phyloP scores from a whole-genome alignment of 1,140 invertebrate species.

The Drosophila seguyi region DNA sequence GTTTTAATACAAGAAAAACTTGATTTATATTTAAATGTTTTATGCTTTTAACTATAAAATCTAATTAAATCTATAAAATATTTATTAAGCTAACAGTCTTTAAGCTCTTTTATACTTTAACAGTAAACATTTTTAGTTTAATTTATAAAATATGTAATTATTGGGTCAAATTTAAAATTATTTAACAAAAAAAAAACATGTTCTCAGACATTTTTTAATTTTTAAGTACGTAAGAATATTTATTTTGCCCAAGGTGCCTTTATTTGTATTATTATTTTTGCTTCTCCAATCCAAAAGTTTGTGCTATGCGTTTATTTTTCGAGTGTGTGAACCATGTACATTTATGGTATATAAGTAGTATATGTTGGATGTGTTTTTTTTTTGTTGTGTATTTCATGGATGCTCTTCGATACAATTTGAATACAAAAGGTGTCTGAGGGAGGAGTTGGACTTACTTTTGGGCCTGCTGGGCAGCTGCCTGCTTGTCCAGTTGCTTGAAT shows the following conservation, averaged over 20 bases:
- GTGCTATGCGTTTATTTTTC: conserved; percentile 3
- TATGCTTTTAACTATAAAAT: no score
- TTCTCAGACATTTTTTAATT: no score
- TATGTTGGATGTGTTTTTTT: conserved; percentile 6
- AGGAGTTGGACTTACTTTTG: conserved; percentile 89
- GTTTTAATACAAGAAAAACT: no score
- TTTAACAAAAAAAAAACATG: no score
- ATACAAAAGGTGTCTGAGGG: not conserved
- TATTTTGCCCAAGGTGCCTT: no score
- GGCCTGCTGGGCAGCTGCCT: conserved; percentile 89
- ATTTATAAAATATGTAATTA: no score
- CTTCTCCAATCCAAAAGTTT: conserved; percentile 4
- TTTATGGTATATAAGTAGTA: not conserved
- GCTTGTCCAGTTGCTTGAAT: conserved; percentile 95
- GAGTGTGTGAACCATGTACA: conserved; percentile 9
- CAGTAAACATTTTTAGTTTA: no score
- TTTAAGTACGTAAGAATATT: not conserved
- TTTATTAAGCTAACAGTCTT: no score
- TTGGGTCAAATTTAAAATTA: no score
- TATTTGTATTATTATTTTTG: not conserved
- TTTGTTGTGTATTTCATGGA: conserved; percentile 5
- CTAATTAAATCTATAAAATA: no score
- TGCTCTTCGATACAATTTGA: conserved; percentile 4
- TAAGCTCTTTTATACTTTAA: no score
- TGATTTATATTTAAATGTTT: no score